Evolutionary conservation across 2,797 vertebrate genomes (phyloP), one percentile per base, ranked within the genome.

Genomic region (Delichon dasypus): DNA sequence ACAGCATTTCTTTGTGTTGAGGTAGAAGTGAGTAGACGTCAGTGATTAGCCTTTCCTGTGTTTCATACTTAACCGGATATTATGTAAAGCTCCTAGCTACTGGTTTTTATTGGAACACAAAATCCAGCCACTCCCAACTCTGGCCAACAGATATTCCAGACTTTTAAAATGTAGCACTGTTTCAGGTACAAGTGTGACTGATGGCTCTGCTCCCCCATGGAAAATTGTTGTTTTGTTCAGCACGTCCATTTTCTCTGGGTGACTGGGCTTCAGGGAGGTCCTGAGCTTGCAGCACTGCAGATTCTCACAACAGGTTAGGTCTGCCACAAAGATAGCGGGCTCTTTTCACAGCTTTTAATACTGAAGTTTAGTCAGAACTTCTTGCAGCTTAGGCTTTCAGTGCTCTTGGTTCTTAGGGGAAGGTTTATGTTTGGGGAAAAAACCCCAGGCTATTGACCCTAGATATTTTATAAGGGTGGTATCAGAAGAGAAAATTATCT

Each of bases 201-300:
- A 23, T 0, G 3, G n/a, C 48, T 2, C 0, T 85, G 44, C 23
- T 84, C 14, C 27, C 12, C 67, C 0, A 0, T 76, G 54, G 32
- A 50, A 10, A 38, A 38, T 38, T 14, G 10, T 38, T 64, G 34
- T 47, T 88, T 61, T 53, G 10, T 38, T 73, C 44, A 30, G 70
- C 17, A 10, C n/a, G 36, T 83, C 51, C 42, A 8, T 93, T 51
- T 86, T 25, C n/a, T 83, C 30, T 0, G 1, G 7, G 22, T 72
- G 36, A 2, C 51, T 85, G 60, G 48, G 45, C 51, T 79, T 80
- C 70, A 32, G 27, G 44, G 34, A 50, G 42, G 18, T 82, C 42
- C n/a, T 72, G 47, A 80, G 51, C 50, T 76, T 5, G 0, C 11
- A 60, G 7, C 42, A 38, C 29, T 71, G 32, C 1, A 8, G 19